Evolutionary conservation across 2,888 invertebrate species (phyloP).

Genomic region (Eristalis tenax): DNA sequence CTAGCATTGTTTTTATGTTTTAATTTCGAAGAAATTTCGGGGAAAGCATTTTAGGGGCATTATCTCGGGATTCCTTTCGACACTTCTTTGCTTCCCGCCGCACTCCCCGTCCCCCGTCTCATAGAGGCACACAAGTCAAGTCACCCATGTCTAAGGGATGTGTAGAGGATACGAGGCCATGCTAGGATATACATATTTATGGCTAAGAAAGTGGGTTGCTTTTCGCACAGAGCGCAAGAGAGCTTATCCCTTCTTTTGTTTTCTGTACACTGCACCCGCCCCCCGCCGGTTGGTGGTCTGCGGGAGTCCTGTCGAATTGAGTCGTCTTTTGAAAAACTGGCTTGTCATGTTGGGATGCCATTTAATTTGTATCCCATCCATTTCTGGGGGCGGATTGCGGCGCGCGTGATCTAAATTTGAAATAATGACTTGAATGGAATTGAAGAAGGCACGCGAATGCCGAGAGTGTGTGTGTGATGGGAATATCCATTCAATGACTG

Average conservation of each 20-base stretch:
- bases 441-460: constrained; percentile 9
- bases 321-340: constrained; percentile 48
- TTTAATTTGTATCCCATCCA: constrained; percentile 68
- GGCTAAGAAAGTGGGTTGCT: background rate
- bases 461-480: background rate
- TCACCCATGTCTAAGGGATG: background rate
- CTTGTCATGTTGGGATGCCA: constrained; percentile 68
- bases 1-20: constrained; percentile 62
- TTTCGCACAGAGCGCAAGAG: background rate
- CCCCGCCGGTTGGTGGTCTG: background rate
- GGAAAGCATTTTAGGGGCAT: constrained; percentile 48
- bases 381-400: constrained; percentile 45
- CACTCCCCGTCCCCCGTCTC: background rate
- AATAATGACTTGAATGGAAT: constrained; percentile 51
- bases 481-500: background rate
- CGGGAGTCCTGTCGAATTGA: constrained; percentile 1
- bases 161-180: background rate
- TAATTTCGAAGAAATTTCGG: constrained; percentile 35
- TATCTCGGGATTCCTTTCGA: constrained; percentile 58
- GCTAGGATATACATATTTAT: background rate
- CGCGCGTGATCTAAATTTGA: constrained; percentile 59
- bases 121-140: background rate
- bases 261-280: background rate
- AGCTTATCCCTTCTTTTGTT: background rate
- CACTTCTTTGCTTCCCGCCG: constrained; percentile 8